Base-by-base conservation (phyloP, 2,797 vertebrate genomes). In the Ispidina lecontei region DNA sequence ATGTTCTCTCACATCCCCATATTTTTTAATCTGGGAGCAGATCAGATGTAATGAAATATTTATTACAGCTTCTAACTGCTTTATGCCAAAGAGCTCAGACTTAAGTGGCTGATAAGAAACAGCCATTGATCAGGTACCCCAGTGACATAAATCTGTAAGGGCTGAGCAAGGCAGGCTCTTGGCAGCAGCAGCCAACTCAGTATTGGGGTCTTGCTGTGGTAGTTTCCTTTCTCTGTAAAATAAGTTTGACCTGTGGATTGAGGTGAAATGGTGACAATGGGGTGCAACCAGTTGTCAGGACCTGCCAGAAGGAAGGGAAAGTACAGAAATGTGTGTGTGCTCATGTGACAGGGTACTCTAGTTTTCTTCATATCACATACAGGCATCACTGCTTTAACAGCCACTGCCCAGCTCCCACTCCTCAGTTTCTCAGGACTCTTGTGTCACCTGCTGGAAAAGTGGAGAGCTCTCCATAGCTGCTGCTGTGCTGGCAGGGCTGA, bases 91-190 rank as follows among this genome's bases (percentile, higher is more conserved):
- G 59, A 78, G 31, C 67, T 86, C 47, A 29, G 70, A 83, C 71
- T 78, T 78, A 74, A 83, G 64, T 58, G 63, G 55, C 51, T 81
- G 82, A 78, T 75, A 67, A 84, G 82, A 64, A 80, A 17, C 21
- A 78, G 13, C 3, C 58, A 49, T 65, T 76, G 28, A 79, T 91
- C 44, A 55, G 44, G 9, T 22, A 85, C 29, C 55, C 20, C 52
- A 55, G 37, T 12, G 37, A 21, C 44, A 18, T 78, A 78, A 77
- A 87, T 54, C 67, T 87, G 12, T 6, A 28, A 76, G 26, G 23
- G 26, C 0, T 71, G 44, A 23, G 33, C 26, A 14, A 87, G 21
- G 28, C 49, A 71, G 49, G 23, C 55, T 55, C n/a, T 80, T 85
- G 91, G 62, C 84, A 77, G 58, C 41, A 43, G 21, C 8, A 37